Conservation (phyloP, 2,797 vertebrate species). For the Gallinago stenura region DNA sequence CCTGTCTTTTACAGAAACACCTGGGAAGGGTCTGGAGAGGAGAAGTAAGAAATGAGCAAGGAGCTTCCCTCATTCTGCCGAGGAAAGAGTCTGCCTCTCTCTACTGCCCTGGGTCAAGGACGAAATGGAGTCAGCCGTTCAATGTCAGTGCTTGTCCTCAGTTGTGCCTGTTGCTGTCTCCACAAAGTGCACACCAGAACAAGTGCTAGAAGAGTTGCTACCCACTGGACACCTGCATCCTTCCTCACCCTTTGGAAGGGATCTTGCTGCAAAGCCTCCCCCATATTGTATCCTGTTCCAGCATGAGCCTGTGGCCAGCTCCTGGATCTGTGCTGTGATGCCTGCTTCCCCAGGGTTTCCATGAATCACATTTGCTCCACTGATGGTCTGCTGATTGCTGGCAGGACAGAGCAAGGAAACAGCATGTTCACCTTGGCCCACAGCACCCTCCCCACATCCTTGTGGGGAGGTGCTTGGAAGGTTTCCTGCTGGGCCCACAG, state of each 20-base stretch:
- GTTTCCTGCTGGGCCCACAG: rapidly evolving
- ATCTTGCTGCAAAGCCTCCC: not conserved
- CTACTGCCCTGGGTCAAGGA: not conserved
- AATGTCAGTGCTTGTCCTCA: not conserved
- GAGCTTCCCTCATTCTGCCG: rapidly evolving
- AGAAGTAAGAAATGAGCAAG: not conserved
- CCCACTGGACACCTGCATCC: not conserved
- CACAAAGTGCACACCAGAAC: rapidly evolving
- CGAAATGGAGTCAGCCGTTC: rapidly evolving
- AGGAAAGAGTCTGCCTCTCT: not conserved
- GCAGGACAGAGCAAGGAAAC: not conserved
- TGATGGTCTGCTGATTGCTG: rapidly evolving
- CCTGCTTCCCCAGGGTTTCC: not conserved
- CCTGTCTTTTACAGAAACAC: not conserved
- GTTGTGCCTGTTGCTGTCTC: not conserved
- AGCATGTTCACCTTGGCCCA: rapidly evolving
- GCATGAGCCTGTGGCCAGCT: not conserved
- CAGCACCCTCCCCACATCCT: not conserved
- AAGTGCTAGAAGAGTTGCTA: not conserved
- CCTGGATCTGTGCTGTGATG: rapidly evolving
- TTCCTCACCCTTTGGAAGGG: not conserved
- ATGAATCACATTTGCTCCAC: not conserved
- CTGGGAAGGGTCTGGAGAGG: not conserved
- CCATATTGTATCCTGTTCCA: rapidly evolving
- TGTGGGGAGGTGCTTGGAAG: not conserved